Conservation (phyloP, 2,797 vertebrate genomes). For the Phrynocephalus guinanensis region DNA sequence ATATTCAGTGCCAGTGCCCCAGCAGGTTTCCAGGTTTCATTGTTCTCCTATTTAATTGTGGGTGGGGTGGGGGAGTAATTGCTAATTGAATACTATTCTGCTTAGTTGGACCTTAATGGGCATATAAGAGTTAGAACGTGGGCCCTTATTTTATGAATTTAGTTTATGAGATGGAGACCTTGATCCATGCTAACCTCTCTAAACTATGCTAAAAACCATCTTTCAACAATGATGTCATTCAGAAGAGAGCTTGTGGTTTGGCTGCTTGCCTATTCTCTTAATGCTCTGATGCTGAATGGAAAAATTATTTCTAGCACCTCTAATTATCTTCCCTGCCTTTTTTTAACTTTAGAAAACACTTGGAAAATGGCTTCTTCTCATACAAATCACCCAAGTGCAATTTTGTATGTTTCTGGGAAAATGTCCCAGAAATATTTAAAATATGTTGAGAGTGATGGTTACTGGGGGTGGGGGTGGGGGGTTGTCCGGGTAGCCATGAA, state of each 20-base stretch:
- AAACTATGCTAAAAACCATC: neutral
- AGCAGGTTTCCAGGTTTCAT: neutral
- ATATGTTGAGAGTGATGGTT: neutral
- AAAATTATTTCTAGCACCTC: conserved; percentile 23
- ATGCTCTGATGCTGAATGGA: neutral
- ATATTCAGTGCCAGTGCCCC: neutral
- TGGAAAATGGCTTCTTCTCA: conserved; percentile 6
- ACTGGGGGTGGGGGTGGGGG: conserved; percentile 3
- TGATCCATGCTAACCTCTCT: neutral
- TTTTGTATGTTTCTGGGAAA: neutral
- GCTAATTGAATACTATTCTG: neutral
- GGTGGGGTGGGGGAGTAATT: neutral
- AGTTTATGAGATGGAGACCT: neutral
- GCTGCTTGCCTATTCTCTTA: conserved; percentile 5
- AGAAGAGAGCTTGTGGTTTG: conserved; percentile 30
- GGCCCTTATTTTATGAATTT: neutral
- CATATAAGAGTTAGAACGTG: neutral
- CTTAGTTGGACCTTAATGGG: neutral
- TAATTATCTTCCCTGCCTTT: conserved; percentile 12
- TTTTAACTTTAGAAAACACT: conserved; percentile 25
- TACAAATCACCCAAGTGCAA: neutral
- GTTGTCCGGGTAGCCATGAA: neutral
- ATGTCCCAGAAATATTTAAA: conserved; percentile 51
- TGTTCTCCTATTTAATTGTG: neutral
- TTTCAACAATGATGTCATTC: neutral